Percentiles rank a stretch among this genome's conserved stretches.
Conservation (phyloP, 2,888 invertebrate genomes). For the Strigamia maritima region DNA sequence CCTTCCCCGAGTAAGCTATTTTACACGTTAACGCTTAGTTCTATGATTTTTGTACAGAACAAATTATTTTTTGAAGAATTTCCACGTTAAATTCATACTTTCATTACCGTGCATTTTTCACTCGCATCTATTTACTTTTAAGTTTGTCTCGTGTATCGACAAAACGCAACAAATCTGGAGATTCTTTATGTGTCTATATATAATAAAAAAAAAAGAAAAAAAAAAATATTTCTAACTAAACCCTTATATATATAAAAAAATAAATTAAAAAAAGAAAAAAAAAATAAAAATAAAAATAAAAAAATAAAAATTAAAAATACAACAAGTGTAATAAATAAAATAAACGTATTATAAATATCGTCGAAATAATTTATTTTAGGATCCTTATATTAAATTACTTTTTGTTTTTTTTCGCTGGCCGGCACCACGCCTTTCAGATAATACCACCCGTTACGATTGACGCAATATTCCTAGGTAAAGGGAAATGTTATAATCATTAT, state of each 20-base stretch:
- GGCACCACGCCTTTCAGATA: not conserved
- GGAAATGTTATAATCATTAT: not conserved
- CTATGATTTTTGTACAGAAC: no score
- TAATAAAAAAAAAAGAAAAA: not conserved
- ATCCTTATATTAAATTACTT: not conserved
- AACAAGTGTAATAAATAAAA: not conserved
- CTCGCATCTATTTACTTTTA: no score
- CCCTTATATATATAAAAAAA: not conserved
- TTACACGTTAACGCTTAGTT: not conserved
- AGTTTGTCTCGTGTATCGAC: no score
- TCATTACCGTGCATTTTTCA: no score
- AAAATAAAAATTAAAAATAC: not conserved
- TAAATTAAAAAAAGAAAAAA: not conserved
- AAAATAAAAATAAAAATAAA: not conserved
- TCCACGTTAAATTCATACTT: no score
- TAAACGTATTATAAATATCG: not conserved
- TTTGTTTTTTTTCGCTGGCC: not conserved
- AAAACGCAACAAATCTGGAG: not conserved
- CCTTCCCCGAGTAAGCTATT: not conserved
- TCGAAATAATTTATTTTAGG: not conserved
- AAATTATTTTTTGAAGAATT: no score
- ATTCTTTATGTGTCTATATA: not conserved
- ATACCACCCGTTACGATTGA: not conserved
- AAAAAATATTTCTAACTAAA: not conserved
- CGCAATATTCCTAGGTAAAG: not conserved